These are phyloP conservation scores for Triops cancriformis DNA, from an alignment of 1,140 invertebrate genomes.

Conservation along the genomic window DNA sequence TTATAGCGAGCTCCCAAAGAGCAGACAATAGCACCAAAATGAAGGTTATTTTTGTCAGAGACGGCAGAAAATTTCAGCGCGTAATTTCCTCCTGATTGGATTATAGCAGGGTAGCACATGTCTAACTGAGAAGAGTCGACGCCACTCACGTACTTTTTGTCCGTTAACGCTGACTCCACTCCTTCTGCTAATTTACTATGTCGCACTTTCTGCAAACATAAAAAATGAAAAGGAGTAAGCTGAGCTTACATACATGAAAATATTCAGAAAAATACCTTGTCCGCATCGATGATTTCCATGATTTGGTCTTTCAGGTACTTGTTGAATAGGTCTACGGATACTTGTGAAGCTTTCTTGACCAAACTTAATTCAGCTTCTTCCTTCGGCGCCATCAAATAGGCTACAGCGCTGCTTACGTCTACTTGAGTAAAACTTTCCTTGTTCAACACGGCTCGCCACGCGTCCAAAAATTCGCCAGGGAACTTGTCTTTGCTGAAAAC, in stretches of 20 bases:
- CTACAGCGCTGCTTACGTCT: slow-evolving; percentile 77
- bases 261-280: slow-evolving; percentile 45
- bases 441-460: slow-evolving; percentile 72
- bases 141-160: slow-evolving; percentile 89
- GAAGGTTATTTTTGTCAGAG: slow-evolving; percentile 83
- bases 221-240: slow-evolving; percentile 40
- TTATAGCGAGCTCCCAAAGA: slow-evolving; percentile 91
- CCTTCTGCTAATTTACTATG: slow-evolving; percentile 92
- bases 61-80: slow-evolving; percentile 90
- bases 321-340: slow-evolving; percentile 88
- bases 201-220: slow-evolving; percentile 63
- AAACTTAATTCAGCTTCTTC: slow-evolving; percentile 86
- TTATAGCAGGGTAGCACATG: slow-evolving; percentile 96
- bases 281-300: slow-evolving; percentile 97
- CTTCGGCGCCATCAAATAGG: slow-evolving; percentile 85
- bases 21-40: slow-evolving; percentile 95
- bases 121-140: slow-evolving; percentile 82
- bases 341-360: slow-evolving; percentile 88
- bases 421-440: slow-evolving; percentile 67
- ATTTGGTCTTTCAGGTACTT: slow-evolving; percentile 97
- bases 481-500: slow-evolving; percentile 92
- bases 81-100: slow-evolving; percentile 96
- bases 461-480: slow-evolving; percentile 82
- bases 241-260: neutral
- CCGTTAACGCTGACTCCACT: slow-evolving; percentile 77